phyloP scores from a whole-genome alignment of 2,797 vertebrate genomes.

The Anomalospiza imberbis region DNA sequence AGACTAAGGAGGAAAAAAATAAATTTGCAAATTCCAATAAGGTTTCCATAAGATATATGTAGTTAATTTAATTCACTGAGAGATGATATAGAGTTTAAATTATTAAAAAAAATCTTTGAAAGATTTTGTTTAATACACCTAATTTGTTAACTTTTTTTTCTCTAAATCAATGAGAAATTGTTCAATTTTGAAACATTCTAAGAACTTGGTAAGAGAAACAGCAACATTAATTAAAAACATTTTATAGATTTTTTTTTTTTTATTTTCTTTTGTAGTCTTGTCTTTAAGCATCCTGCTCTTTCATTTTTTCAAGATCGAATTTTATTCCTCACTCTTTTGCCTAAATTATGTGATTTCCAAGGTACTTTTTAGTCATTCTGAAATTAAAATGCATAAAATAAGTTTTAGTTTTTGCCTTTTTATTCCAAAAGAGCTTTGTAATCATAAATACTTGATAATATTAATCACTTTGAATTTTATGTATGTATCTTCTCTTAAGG shows the following conservation, averaged over 20 bases:
- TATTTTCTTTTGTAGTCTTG: neutral
- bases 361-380: neutral
- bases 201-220: neutral
- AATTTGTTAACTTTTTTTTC: neutral
- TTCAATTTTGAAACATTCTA: neutral
- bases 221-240: neutral
- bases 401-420: neutral
- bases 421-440: neutral
- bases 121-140: neutral
- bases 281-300: neutral
- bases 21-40: neutral
- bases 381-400: neutral
- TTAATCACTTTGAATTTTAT: neutral
- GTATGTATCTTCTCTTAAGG: neutral
- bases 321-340: neutral
- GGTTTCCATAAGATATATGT: neutral
- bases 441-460: neutral
- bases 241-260: neutral
- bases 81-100: rapidly evolving
- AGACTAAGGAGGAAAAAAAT: neutral
- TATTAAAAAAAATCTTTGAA: neutral
- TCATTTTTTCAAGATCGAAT: neutral
- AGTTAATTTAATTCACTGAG: neutral
- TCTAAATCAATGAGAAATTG: neutral
- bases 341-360: neutral